Evolutionary conservation across 2,797 vertebrate genomes (phyloP), one percentile per base, ranked within the genome.

Genomic region (Enteromius thamalakanensis): DNA sequence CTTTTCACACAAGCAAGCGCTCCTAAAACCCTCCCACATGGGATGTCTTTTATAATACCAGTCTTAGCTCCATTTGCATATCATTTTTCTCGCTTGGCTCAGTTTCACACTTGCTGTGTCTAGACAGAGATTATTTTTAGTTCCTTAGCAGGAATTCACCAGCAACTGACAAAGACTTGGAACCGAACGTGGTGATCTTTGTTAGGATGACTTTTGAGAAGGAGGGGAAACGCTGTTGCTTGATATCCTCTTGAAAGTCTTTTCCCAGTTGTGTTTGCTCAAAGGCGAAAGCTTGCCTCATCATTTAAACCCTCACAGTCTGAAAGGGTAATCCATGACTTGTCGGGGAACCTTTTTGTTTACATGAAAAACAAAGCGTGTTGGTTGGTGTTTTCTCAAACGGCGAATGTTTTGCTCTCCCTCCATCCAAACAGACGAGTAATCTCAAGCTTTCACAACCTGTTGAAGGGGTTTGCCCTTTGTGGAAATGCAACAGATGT

Each of bases 401-500:
- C 91, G 87, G 88, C 80, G 86, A 84, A 71, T 87, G 87, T 87
- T 87, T 87, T 89, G 77, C 76, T 85, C 81, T 85, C 72, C 76
- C 79, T 86, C 60, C 6, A 21, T 92, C 89, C 86, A 85, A 88
- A 79, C 87, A 90, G 89, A 77, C 60, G 42, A 80, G 76, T 82
- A 81, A 84, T 87, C 85, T 79, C 45, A 76, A 81, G 75, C 77
- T 86, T 86, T 89, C 86, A 74, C 88, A 85, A 87, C 88, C 85
- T 86, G 86, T 85, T 87, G 87, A 88, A 75, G 83, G 80, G 84
- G 60, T 86, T 90, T 67, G 83, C 89, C 88, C 83, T 80, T 34
- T 82, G 75, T 87, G 86, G 91, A 94, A 93, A 91, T 88, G 88
- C 79, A 95, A 92, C 94, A 94, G 93, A 95, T 95, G 94, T 94